These are phyloP conservation scores for Naja naja DNA, from an alignment of 2,113 vertebrate genomes.

Conservation along the genomic window DNA sequence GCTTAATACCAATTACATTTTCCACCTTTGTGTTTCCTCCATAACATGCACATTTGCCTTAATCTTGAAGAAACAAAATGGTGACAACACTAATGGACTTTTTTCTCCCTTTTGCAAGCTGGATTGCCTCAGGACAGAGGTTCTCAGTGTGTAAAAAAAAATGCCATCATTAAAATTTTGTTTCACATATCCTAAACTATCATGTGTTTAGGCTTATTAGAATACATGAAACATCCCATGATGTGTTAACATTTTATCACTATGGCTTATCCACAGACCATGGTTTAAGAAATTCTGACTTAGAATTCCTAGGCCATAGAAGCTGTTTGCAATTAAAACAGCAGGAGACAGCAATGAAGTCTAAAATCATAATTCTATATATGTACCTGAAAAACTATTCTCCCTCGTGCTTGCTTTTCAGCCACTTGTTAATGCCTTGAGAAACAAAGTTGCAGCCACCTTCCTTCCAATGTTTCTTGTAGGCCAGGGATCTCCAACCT, in stretches of 20 bases:
- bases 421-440: neutral
- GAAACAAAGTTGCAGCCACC: neutral
- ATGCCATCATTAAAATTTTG: neutral
- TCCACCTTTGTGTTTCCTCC: neutral
- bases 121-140: neutral
- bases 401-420: no score
- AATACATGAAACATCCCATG: neutral
- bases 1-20: neutral
- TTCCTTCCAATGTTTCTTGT: conserved; percentile 5
- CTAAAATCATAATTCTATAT: neutral
- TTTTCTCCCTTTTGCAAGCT: neutral
- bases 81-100: neutral
- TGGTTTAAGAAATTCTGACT: neutral
- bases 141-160: neutral
- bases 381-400: neutral
- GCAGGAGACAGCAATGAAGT: neutral
- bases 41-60: neutral
- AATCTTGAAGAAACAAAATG: neutral
- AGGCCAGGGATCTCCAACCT: conserved; percentile 11
- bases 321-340: neutral
- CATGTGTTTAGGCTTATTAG: neutral
- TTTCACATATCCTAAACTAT: neutral
- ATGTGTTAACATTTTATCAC: neutral
- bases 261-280: neutral
- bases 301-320: neutral